Base-by-base conservation (phyloP, 2,797 vertebrate species). In the Liparis tanakae region DNA sequence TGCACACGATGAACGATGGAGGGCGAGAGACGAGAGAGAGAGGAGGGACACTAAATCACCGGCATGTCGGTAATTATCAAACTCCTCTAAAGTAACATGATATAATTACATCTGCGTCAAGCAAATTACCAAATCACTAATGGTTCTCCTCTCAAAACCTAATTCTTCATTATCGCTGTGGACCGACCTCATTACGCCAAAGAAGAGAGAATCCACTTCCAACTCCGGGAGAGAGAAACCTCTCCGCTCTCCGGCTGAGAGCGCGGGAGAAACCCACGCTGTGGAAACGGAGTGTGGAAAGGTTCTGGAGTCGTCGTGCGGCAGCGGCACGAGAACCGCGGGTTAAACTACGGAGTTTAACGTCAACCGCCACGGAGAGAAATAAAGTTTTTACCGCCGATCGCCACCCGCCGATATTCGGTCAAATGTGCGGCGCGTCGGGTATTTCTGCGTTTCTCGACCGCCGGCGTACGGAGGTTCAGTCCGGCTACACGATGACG, bases 31-130 rank as follows among this genome's bases (percentile, higher is more conserved):
- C 33, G n/a, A 63, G 58, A 69, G 73, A 2, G 74, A 68, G 78
- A 71, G 69, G 73, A 74, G 83, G 76, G 79, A 67, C 80, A 80
- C 75, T 77, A 86, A 90, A 91, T 90, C 66, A 85, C 81, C 82
- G 90, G 84, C 90, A 87, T 86, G 90, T 87, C 88, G 83, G 81
- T 89, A 87, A 91, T 90, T 90, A 92, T 87, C 82, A 89, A 90
- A 92, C 84, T 90, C 84, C 76, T 82, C 83, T 62, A 86, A 92
- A 91, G 86, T 90, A 88, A 91, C 88, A 90, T 87, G 83, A 89
- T 85, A 78, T 89, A 88, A 91, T 92, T 90, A 90, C 88, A 89
- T 89, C 78, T 78, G 88, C 87, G 89, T 87, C 79, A 84, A 79
- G 88, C 83, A 86, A 77, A 90, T 90, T 89, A 91, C 84, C 74